A percentile compares a stretch with the other conserved stretches of the same genome.
Conservation (phyloP, 2,888 invertebrate genomes). For the Macrophya alboannulata region DNA sequence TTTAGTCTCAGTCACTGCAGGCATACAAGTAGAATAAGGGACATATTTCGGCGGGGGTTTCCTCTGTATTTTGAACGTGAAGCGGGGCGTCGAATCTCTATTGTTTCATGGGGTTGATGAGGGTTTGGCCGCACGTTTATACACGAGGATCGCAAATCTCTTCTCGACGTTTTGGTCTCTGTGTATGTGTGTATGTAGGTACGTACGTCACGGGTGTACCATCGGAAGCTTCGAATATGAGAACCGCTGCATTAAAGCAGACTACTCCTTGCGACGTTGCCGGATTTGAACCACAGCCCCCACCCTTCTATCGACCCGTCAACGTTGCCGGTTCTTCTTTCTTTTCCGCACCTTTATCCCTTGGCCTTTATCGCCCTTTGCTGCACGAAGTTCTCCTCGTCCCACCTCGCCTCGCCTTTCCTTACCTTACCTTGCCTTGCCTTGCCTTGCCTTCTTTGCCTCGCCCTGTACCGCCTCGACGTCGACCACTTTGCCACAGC, state of each 20-base stretch:
- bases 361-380: conserved; percentile 77
- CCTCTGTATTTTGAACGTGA: conserved; percentile 5
- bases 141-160: conserved; percentile 21
- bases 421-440: conserved; percentile 57
- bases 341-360: conserved; percentile 71
- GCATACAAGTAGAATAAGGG: not conserved
- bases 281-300: conserved; percentile 68
- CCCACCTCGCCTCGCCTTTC: conserved; percentile 71
- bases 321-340: conserved; percentile 75
- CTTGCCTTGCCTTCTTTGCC: conserved; percentile 58
- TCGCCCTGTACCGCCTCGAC: conserved; percentile 3
- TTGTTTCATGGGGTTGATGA: conserved; percentile 48
- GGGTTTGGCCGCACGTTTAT: conserved; percentile 35
- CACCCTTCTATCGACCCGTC: conserved; percentile 79
- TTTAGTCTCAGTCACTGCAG: not conserved
- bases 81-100: conserved; percentile 31
- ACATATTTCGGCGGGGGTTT: conserved; percentile 28
- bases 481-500: conserved; percentile 52
- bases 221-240: conserved; percentile 65
- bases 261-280: conserved; percentile 75
- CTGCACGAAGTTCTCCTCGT: conserved; percentile 69
- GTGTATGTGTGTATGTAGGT: not conserved
- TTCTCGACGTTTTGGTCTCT: not conserved
- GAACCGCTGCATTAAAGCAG: conserved; percentile 75
- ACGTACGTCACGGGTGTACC: not conserved